These are phyloP conservation scores for Pseudotriccus pelzelni DNA, from an alignment of 2,797 vertebrate genomes.

Conservation along the genomic window DNA sequence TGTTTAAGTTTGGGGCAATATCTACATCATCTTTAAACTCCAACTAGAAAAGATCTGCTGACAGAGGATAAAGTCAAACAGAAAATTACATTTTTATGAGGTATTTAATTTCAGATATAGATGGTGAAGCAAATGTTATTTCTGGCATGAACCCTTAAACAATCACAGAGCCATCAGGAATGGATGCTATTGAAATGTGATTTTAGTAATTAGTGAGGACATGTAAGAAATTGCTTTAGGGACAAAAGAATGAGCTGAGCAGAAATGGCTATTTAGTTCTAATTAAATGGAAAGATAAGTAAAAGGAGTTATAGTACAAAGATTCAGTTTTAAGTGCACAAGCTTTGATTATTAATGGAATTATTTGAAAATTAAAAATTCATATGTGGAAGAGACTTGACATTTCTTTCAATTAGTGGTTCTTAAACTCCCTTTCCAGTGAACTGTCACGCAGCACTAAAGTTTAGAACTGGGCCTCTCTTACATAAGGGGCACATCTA, in stretches of 20 bases:
- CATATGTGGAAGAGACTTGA: neutral
- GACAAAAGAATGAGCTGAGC: neutral
- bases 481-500: neutral
- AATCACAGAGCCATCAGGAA: neutral
- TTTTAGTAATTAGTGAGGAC: neutral
- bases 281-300: slow-evolving; percentile 20
- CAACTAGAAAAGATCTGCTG: neutral
- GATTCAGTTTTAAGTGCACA: neutral
- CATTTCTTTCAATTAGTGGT: neutral
- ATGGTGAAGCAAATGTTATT: neutral
- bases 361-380: neutral
- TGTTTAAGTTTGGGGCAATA: neutral
- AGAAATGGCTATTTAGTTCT: neutral
- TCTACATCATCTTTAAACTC: neutral
- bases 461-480: neutral
- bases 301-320: neutral
- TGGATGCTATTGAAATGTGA: neutral
- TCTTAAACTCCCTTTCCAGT: neutral
- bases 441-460: neutral
- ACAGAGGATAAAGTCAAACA: neutral
- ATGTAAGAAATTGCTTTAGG: slow-evolving; percentile 11
- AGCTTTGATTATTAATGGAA: neutral
- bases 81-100: neutral
- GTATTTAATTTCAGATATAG: neutral
- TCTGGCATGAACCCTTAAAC: neutral